A percentile compares a stretch with the other conserved stretches of the same genome.
Evolutionary conservation across 1,140 invertebrate species (phyloP).

Genomic region (Periplaneta americana): DNA sequence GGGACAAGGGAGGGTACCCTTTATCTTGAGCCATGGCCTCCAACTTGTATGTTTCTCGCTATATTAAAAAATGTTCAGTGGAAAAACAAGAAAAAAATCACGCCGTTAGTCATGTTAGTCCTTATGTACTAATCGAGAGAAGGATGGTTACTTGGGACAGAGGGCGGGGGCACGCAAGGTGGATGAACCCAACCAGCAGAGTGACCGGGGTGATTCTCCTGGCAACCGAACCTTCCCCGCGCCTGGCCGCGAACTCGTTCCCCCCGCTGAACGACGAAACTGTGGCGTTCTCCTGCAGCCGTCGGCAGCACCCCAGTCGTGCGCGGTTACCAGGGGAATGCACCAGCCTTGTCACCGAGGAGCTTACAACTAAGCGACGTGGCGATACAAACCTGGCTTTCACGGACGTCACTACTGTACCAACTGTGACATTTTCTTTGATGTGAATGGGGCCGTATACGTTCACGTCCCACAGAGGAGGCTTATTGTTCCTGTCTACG

Average conservation of each 20-base stretch:
- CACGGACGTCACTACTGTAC: slow-evolving; percentile 92
- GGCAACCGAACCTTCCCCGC: slow-evolving; percentile 2
- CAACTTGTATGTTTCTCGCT: slow-evolving; percentile 96
- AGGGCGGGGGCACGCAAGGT: neutral
- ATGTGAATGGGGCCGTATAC: slow-evolving; percentile 94
- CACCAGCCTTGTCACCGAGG: slow-evolving; percentile 10
- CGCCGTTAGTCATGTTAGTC: slow-evolving; percentile 46
- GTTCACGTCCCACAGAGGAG: slow-evolving; percentile 88
- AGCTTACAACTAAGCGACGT: slow-evolving; percentile 14
- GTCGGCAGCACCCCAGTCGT: slow-evolving; percentile 18
- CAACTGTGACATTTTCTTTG: slow-evolving; percentile 96
- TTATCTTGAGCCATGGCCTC: slow-evolving; percentile 95
- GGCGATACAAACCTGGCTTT: slow-evolving; percentile 92
- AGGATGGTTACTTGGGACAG: neutral
- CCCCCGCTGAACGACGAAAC: neutral
- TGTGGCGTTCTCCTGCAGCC: neutral
- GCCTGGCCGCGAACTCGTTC: neutral
- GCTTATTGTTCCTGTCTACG: slow-evolving; percentile 96
- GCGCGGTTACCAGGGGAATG: slow-evolving; percentile 17
- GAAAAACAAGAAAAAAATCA: slow-evolving; percentile 45
- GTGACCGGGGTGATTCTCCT: neutral
- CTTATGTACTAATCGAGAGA: slow-evolving; percentile 18
- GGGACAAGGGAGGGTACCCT: slow-evolving; percentile 85
- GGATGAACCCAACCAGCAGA: slow-evolving; percentile 6
- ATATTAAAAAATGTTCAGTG: slow-evolving; percentile 52